Conservation (phyloP, 2,113 vertebrate genomes). For the Panthera tigris region DNA sequence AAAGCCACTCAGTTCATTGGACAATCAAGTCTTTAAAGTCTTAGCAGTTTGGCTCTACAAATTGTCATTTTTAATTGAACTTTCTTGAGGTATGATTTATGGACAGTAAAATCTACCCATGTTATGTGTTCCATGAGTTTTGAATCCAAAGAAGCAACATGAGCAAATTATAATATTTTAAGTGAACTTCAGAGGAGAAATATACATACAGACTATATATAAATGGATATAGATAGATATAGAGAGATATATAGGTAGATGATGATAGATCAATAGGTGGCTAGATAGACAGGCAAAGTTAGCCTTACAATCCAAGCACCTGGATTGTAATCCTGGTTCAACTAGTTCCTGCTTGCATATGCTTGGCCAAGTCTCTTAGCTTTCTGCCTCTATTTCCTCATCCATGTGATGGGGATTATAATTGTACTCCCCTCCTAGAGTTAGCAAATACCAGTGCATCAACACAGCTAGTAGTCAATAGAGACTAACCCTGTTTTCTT, state of each 20-base stretch:
- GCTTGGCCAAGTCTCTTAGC: not conserved
- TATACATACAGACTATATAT: no score
- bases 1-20: not conserved
- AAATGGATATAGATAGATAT: no score
- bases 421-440: not conserved
- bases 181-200: not conserved
- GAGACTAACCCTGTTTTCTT: not conserved
- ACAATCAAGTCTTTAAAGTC: not conserved
- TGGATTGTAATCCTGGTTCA: not conserved
- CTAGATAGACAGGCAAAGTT: not conserved
- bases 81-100: slow-evolving; percentile 19
- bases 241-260: no score
- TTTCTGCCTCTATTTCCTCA: slow-evolving; percentile 22
- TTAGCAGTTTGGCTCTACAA: not conserved
- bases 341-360: not conserved
- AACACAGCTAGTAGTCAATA: not conserved
- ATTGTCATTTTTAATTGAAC: not conserved
- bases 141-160: not conserved
- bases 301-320: not conserved
- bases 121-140: not conserved
- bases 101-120: not conserved
- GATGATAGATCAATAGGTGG: no score
- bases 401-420: not conserved
- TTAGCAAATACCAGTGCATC: not conserved
- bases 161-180: not conserved